Base-by-base conservation (phyloP, 2,797 vertebrate species). In the Onychomys arenicola region DNA sequence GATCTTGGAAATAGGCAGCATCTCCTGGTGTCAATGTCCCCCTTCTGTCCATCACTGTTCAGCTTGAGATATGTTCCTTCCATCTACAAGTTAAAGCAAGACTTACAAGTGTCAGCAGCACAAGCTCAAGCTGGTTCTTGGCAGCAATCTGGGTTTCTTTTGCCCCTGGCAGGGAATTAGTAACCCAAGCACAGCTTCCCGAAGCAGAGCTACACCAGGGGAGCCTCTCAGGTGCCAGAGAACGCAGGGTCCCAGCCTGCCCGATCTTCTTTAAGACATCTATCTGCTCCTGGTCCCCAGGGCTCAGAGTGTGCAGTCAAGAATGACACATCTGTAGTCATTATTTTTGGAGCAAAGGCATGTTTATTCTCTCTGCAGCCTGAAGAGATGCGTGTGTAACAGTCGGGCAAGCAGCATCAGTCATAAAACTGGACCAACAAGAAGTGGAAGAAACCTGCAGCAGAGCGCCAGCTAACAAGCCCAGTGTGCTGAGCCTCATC, bases 91-190 rank as follows among this genome's bases (percentile, higher is more conserved):
- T 93, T 91, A 89, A 97, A 98, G 93, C 94, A 96, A 95, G 96
- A 97, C 87, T 97, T 92, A 8, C 75, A 67, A 96, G 96, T 97
- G 96, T 98, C 97, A 98, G 83, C 92, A 78, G 69, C 59, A 16
- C 98, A 98, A 98, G 98, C 95, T 97, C 83, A 4, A 29, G 97
- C 98, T 98, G 98, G 98, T 95, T 88, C 83, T 97, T 98, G 97
- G 98, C 97, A 98, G 94, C 52, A 27, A 90, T 65, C 91, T 76
- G 75, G 0, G 0, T 90, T 96, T 97, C 90, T 97, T 96, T 96
- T 88, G 96, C 96, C 98, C 97, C 1, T 0, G 92, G 95, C 98
- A 77, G 93, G 78, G 85, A 94, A 93, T 98, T 97, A 97, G n/a
- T 10, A 0, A 5, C 78, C 89, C 85, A 95, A 97, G 96, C 69